Percentiles rank a stretch among this genome's conserved stretches.
These are phyloP conservation scores for Champsocephalus gunnari DNA, from an alignment of 2,797 vertebrate genomes.

Conservation along the genomic window DNA sequence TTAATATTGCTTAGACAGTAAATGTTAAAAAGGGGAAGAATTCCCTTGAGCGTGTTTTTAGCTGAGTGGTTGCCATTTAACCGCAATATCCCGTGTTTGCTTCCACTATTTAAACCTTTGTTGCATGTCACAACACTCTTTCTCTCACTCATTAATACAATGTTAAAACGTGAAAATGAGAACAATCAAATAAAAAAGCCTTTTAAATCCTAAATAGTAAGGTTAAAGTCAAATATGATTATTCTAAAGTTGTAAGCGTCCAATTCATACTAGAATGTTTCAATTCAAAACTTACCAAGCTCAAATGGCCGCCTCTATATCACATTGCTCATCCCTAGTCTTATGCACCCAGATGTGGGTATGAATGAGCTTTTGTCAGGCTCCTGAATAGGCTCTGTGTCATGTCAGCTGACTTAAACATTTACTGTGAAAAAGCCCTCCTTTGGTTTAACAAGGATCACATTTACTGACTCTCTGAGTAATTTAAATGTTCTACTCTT, in stretches of 20 bases:
- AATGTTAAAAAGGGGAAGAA: no score
- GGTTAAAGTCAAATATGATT: background rate
- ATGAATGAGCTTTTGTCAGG: slow-evolving; percentile 79
- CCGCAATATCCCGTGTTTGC: no score
- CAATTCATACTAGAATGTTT: slow-evolving; percentile 23
- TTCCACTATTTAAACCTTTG: background rate
- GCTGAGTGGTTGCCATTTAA: no score
- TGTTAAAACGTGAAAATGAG: no score
- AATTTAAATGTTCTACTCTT: slow-evolving; percentile 12
- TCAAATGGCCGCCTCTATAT: slow-evolving; percentile 38
- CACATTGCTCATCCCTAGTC: slow-evolving; percentile 60
- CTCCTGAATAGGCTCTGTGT: slow-evolving; percentile 75
- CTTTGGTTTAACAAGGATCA: slow-evolving; percentile 22
- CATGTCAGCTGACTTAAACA: slow-evolving; percentile 59
- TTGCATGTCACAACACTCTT: background rate
- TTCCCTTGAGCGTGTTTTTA: no score
- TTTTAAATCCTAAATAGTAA: background rate
- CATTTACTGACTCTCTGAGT: slow-evolving; percentile 13
- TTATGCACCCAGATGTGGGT: slow-evolving; percentile 64
- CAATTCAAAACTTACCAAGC: slow-evolving; percentile 31
- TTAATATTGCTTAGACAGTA: no score
- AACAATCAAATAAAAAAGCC: no score
- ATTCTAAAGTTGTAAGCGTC: background rate
- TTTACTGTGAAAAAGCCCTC: slow-evolving; percentile 15
- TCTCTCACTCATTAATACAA: no score